Evolutionary conservation across 2,113 vertebrate genomes (phyloP), one percentile per base, ranked within the genome.

Genomic region (Lichenostomus cassidix): DNA sequence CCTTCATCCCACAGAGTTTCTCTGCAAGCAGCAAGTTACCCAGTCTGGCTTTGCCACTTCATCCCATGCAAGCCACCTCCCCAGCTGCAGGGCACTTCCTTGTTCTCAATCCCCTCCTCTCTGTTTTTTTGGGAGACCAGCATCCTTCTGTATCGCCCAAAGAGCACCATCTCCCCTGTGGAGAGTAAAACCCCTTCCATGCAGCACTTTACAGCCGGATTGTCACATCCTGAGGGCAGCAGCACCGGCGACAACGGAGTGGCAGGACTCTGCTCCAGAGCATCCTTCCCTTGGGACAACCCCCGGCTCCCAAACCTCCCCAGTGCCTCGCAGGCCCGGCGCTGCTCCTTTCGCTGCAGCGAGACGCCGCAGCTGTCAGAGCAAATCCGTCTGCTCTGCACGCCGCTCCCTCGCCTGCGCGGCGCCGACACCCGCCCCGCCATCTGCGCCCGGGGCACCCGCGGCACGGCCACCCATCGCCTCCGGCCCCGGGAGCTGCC

Each of bases 301-400:
- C 17, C 12, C 10, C 4, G 4, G 39, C 35, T 62, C 50, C 67
- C 55, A n/a, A 27, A 47, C 3, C 62, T 28, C n/a, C 4, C 12
- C 16, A 21, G 53, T 0, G 42, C 47, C 80, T 39, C 41, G 5
- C 78, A 80, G 68, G 87, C 53, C 74, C 4, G 10, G 44, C 49
- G 63, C 82, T 93, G 93, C 93, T 94, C 95, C 46, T 94, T 90
- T 94, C 6, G 50, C 95, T 56, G 89, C 95, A 41, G 82, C 71
- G 22, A 92, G 56, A 78, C 37, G 67, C 92, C 56, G 89, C 92
- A 64, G 82, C 77, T 84, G 91, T 2, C 93, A 81, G 50, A 60
- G 95, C 93, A 70, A 70, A 92, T 87, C 17, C 83, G 42, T 39
- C 89, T 90, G 93, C 89, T 77, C 31, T 33, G 2, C 41, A 3